Base-by-base conservation (phyloP, 2,797 vertebrate species). In the Poeciliopsis paucimaculata region DNA sequence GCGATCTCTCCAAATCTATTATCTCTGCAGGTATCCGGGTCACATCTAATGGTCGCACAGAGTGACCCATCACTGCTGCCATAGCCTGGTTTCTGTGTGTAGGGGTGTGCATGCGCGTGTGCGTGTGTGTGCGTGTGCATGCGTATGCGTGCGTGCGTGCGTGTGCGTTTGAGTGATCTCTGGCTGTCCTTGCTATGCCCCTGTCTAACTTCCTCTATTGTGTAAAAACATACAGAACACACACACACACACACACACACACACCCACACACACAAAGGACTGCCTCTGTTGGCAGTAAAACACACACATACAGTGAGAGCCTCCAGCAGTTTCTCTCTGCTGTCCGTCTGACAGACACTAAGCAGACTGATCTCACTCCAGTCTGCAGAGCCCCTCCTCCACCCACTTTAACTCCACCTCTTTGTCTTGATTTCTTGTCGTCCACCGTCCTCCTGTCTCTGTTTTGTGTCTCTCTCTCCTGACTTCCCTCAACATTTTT, bases 311-410 rank as follows among this genome's bases (percentile, higher is more conserved):
- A 34, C 75, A 80, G 55, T 62, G 57, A 86, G 77, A 87, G 89
- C 90, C 91, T 47, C 87, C 94, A 92, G 93, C 92, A 92, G 92
- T 93, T 90, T 90, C 88, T 86, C 87, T 76, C 84, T 75, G 76
- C 85, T 88, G 91, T 92, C 82, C 6, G 76, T 77, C 88, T 93
- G 89, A 93, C 90, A 91, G 92, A 93, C 93, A 92, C 89, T 79
- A 77, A 93, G 89, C 90, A 93, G 88, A 89, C 84, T 87, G 88
- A 92, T 91, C 90, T 92, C 89, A 89, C 83, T 87, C 34, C 13
- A 88, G 89, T 83, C 57, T 72, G 90, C 88, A 86, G 85, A 88
- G 79, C 81, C 79, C 75, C 81, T 80, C 57, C 5, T 16, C 57
- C 49, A 53, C 41, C 75, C 79, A 62, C 64, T 74, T 23, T 66